A percentile compares a stretch with the other conserved stretches of the same genome.
Conservation (phyloP, 2,113 vertebrate species). For the Thymallus thymallus region DNA sequence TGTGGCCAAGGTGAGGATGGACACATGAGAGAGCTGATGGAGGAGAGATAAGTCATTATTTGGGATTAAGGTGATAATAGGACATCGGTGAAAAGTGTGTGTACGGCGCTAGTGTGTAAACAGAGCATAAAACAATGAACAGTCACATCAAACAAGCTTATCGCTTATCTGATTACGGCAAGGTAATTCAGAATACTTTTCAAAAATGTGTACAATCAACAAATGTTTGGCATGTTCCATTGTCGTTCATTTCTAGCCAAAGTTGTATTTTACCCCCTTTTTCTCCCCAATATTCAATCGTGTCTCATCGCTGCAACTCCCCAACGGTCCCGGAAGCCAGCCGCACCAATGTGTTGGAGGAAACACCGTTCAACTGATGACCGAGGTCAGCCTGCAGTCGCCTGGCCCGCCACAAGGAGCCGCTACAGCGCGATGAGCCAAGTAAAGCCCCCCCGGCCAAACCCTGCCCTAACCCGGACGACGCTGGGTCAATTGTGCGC, state of each 20-base stretch:
- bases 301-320: too few relatives aligned
- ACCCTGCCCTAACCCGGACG: too few relatives aligned
- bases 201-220: slow-evolving; percentile 10
- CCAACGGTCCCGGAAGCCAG: too few relatives aligned
- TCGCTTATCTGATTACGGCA: not conserved
- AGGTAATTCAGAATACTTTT: not conserved
- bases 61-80: slow-evolving; percentile 24
- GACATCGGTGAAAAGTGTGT: slow-evolving; percentile 38
- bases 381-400: too few relatives aligned
- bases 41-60: slow-evolving; percentile 10
- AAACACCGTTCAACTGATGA: too few relatives aligned
- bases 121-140: slow-evolving; percentile 12
- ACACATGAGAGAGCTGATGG: slow-evolving; percentile 7
- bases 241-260: not conserved
- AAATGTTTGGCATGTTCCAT: not conserved
- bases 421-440: too few relatives aligned
- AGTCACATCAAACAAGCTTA: not conserved
- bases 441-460: too few relatives aligned
- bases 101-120: not conserved
- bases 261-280: not conserved
- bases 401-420: too few relatives aligned
- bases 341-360: too few relatives aligned
- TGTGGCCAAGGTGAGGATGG: slow-evolving; percentile 12
- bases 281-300: too few relatives aligned
- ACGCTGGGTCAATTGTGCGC: too few relatives aligned